These are phyloP conservation scores for Regulus satrapa DNA, from an alignment of 2,113 vertebrate species.

Conservation along the genomic window DNA sequence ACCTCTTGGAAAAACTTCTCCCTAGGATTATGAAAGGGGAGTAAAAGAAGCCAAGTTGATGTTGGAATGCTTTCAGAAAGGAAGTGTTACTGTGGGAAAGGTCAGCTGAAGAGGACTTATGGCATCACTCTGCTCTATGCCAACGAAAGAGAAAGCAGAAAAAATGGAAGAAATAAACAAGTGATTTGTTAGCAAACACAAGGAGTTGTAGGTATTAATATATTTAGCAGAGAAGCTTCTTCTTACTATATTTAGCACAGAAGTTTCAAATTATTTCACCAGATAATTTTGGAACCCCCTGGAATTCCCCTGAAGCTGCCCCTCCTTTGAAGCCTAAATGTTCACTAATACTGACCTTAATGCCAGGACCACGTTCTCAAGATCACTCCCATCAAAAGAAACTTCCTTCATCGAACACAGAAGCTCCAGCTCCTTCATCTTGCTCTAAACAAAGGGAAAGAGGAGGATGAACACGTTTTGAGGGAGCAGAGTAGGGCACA, in stretches of 20 bases:
- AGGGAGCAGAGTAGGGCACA: neutral
- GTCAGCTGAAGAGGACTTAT: neutral
- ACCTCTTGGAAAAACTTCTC: constrained; percentile 97
- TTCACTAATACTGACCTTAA: constrained; percentile 78
- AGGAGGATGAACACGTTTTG: neutral
- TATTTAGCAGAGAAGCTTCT: neutral
- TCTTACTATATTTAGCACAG: neutral
- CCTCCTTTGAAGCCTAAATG: neutral
- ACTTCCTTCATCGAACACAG: constrained; percentile 96
- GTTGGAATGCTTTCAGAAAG: neutral
- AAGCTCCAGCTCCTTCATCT: constrained; percentile 96
- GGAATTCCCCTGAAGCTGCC: neutral
- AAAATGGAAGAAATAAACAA: neutral
- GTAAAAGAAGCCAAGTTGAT: neutral
- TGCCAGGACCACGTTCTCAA: constrained; percentile 91
- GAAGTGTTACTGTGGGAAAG: neutral
- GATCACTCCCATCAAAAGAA: constrained; percentile 89
- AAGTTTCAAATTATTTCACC: neutral
- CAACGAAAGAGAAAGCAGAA: neutral
- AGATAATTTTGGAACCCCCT: neutral
- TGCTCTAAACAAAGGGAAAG: constrained; percentile 75
- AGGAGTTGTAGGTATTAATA: neutral
- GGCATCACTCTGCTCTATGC: neutral
- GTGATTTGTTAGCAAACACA: neutral
- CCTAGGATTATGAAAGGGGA: constrained; percentile 64